Conservation (phyloP, 2,113 vertebrate genomes). For the Eurystomus gularis region DNA sequence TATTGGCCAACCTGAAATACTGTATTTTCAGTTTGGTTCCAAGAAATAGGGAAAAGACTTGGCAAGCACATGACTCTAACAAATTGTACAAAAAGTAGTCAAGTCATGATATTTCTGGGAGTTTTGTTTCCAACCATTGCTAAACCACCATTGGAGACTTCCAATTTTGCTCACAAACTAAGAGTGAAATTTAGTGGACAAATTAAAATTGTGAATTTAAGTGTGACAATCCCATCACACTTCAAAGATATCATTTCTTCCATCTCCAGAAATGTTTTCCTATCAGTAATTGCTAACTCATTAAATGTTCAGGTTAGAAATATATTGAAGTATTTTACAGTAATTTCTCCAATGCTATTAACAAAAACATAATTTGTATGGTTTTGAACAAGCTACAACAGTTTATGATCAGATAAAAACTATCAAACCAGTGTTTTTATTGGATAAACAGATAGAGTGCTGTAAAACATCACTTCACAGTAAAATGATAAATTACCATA, state of each 20-base stretch:
- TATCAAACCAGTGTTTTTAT: background rate
- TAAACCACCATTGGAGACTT: background rate
- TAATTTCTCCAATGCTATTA: background rate
- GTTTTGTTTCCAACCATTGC: background rate
- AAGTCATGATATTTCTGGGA: background rate
- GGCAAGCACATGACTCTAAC: background rate
- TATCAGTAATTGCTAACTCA: background rate
- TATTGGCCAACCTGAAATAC: background rate
- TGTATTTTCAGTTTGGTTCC: background rate
- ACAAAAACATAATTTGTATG: background rate
- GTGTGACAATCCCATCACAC: background rate
- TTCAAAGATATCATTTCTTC: background rate
- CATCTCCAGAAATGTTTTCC: background rate
- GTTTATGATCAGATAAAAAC: background rate
- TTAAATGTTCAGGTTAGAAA: background rate
- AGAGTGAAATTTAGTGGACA: background rate
- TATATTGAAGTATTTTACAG: background rate
- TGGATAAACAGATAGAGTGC: background rate
- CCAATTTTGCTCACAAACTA: background rate
- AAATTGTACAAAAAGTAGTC: background rate
- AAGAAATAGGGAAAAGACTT: background rate
- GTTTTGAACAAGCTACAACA: background rate
- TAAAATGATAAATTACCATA: background rate
- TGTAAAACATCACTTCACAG: background rate
- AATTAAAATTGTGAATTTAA: background rate